Base-by-base conservation (phyloP, 2,888 invertebrate genomes). In the Mythimna lalbum region DNA sequence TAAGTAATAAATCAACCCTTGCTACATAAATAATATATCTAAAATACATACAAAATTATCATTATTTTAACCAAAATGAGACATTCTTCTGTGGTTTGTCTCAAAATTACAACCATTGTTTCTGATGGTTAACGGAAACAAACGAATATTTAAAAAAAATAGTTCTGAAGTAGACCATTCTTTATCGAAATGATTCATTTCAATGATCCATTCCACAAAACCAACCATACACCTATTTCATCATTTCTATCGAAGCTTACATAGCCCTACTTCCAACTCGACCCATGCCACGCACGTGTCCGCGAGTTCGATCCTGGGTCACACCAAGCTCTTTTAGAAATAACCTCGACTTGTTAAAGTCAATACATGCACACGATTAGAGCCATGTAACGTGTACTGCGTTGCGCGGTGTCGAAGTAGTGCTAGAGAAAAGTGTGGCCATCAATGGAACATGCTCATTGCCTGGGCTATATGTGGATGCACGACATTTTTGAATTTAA, bases 331-430 rank as follows among this genome's bases (percentile, higher is more conserved):
- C 61, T 63, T 78, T 76, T 69, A 55, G 23, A 21, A 59, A 36
- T 43, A 36, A n/a, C 3, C 7, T 12, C 4, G 1, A 19, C 7
- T 62, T 68, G 0, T 53, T 10, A 10, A 17, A 19, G 31, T 19
- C 1, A 65, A 14, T 2, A 17, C 27, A 23, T 83, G 94, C 93
- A 93, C 92, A 89, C 92, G 81, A 93, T 94, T 94, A 94, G 93
- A 94, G 90, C 94, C 93, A 88, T 84, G 79, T 78, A 80, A 85
- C 78, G 88, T 82, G 21, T 12, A 21, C 2, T 91, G 86, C 86
- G 84, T 86, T 83, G 73, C 76, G 81, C 87, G 94, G 94, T 93
- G 94, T 94, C 94, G 93, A 91, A 90, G 90, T 90, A 73, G 91
- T 93, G 94, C 94, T 50, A 94, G 27, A 94, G 56, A 61, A 81